Percentiles rank a stretch among this genome's conserved stretches.
Evolutionary conservation across 2,888 invertebrate genomes (phyloP).

Genomic region (Crossocerus cetratus): DNA sequence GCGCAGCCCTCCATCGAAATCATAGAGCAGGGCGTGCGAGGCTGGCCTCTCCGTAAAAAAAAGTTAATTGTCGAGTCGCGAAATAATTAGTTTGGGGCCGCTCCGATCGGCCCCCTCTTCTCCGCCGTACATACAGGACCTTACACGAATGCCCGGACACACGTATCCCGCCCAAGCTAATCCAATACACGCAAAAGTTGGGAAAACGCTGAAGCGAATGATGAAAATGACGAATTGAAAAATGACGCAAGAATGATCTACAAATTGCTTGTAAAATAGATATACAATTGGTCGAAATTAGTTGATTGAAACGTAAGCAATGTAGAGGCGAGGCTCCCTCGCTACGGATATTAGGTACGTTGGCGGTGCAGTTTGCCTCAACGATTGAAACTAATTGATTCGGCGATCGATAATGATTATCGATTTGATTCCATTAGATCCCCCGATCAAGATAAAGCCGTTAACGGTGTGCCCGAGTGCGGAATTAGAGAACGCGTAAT

Average conservation of each 20-base stretch:
- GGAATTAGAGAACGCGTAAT: background rate
- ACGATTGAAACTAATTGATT: background rate
- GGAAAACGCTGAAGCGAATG: no score
- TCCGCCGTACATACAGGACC: conserved; percentile 4
- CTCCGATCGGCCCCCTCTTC: background rate
- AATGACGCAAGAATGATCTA: no score
- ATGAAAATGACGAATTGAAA: no score
- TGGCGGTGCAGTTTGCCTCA: conserved; percentile 47
- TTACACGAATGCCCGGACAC: conserved; percentile 28
- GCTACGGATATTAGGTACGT: conserved; percentile 7
- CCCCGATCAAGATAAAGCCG: background rate
- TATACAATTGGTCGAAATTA: no score
- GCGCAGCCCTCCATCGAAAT: conserved; percentile 65
- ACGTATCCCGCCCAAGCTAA: background rate
- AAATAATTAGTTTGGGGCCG: conserved; percentile 69
- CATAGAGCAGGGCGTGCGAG: conserved; percentile 62
- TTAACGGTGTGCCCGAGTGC: background rate
- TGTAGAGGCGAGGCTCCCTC: no score
- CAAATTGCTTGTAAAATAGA: no score
- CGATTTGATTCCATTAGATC: conserved; percentile 3
- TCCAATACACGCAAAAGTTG: no score
- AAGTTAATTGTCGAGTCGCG: conserved; percentile 73
- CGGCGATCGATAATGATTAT: background rate
- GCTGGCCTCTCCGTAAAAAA: conserved; percentile 55
- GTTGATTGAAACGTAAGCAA: no score